A percentile compares a stretch with the other conserved stretches of the same genome.
Evolutionary conservation across 2,888 invertebrate species (phyloP).

Genomic region (Dryadula phaetusa): DNA sequence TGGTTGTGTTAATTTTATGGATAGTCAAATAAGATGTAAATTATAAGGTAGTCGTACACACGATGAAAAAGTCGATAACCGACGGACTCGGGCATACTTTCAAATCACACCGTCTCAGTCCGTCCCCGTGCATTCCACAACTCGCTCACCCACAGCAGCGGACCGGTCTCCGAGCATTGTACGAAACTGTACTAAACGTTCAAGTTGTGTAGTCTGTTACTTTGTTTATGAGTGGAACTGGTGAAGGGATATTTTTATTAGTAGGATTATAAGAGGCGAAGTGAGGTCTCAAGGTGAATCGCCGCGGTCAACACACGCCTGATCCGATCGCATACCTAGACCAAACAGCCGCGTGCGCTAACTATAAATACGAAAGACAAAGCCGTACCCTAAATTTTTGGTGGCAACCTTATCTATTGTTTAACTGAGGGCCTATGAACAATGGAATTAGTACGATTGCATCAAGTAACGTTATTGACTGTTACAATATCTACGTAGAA

Average conservation of each 20-base stretch:
- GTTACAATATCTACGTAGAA: conserved; percentile 11
- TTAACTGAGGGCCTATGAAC: conserved; percentile 49
- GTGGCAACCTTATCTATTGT: conserved; percentile 57
- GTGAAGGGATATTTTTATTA: conserved; percentile 55
- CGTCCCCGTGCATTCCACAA: conserved; percentile 80
- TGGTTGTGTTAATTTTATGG: conserved; percentile 31
- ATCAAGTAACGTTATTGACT: conserved; percentile 34
- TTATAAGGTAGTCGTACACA: conserved; percentile 46
- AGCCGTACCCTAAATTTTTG: conserved; percentile 54
- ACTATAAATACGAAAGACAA: conserved; percentile 62
- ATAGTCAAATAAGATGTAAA: conserved; percentile 33
- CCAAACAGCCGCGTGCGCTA: conserved; percentile 76
- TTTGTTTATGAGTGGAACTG: conserved; percentile 55
- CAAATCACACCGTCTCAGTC: conserved; percentile 74
- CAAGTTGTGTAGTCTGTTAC: conserved; percentile 60
- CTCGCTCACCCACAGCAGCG: conserved; percentile 81
- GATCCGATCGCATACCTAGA: conserved; percentile 74
- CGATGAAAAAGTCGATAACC: conserved; percentile 63
- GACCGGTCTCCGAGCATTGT: conserved; percentile 81
- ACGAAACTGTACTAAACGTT: conserved; percentile 70
- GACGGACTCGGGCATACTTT: conserved; percentile 71
- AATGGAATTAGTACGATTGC: conserved; percentile 48
- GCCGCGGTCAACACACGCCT: conserved; percentile 79
- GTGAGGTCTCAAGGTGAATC: conserved; percentile 80
- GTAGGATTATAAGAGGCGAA: conserved; percentile 70